Conservation (phyloP, 2,113 vertebrate species). For the Spizaetus ornatus region DNA sequence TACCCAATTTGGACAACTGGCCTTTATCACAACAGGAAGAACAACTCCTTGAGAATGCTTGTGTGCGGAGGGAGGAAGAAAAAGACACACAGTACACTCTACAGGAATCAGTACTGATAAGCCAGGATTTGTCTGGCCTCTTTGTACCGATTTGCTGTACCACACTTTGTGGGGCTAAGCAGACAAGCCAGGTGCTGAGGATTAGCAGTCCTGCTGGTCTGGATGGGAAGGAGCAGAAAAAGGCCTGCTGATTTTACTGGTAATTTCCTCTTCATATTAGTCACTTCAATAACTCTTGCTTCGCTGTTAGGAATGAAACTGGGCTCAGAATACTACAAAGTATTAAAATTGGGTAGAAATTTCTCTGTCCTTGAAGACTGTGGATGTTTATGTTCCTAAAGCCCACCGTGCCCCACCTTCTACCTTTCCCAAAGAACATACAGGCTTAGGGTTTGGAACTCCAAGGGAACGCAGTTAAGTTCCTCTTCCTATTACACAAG, state of each 20-base stretch:
- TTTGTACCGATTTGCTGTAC: neutral
- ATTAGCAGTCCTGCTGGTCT: neutral
- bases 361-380: neutral
- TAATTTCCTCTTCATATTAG: neutral
- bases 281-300: neutral
- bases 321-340: neutral
- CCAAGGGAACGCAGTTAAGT: neutral
- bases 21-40: neutral
- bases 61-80: neutral
- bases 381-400: neutral
- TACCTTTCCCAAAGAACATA: neutral
- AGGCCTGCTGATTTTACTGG: neutral
- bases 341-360: neutral
- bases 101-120: neutral
- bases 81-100: neutral
- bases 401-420: neutral
- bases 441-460: neutral
- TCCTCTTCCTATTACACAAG: neutral
- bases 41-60: neutral
- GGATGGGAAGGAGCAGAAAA: neutral
- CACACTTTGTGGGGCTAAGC: neutral
- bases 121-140: neutral
- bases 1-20: neutral
- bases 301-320: neutral
- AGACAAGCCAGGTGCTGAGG: neutral